Conservation (phyloP, 2,797 vertebrate genomes). For the Diglossa cyanea region DNA sequence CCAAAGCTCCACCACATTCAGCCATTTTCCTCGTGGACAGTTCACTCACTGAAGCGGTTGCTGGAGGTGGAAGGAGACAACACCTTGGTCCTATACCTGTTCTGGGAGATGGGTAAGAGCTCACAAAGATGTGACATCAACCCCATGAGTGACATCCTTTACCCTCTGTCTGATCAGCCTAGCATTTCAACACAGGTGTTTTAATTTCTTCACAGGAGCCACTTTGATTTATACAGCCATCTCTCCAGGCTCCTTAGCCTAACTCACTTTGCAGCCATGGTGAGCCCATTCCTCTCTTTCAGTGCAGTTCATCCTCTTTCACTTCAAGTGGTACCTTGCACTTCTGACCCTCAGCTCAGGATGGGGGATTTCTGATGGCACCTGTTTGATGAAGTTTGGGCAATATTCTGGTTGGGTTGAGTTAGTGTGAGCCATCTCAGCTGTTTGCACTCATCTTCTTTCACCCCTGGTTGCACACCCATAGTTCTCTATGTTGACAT, state of each 20-base stretch:
- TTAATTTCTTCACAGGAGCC: not conserved
- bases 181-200: not conserved
- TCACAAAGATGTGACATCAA: not conserved
- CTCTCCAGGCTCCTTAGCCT: not conserved
- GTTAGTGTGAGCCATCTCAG: not conserved
- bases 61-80: not conserved
- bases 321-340: not conserved
- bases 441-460: not conserved
- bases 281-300: not conserved
- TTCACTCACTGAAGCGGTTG: accelerated
- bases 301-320: not conserved
- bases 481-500: not conserved
- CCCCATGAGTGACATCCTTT: accelerated
- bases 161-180: not conserved
- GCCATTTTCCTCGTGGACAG: not conserved
- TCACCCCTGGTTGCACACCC: not conserved
- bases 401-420: not conserved
- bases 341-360: not conserved
- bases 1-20: accelerated
- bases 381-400: not conserved
- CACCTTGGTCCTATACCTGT: not conserved
- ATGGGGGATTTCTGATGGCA: not conserved
- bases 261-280: not conserved
- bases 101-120: not conserved
- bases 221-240: not conserved